Conservation (phyloP, 2,113 vertebrate genomes). For the Bubo bubo region DNA sequence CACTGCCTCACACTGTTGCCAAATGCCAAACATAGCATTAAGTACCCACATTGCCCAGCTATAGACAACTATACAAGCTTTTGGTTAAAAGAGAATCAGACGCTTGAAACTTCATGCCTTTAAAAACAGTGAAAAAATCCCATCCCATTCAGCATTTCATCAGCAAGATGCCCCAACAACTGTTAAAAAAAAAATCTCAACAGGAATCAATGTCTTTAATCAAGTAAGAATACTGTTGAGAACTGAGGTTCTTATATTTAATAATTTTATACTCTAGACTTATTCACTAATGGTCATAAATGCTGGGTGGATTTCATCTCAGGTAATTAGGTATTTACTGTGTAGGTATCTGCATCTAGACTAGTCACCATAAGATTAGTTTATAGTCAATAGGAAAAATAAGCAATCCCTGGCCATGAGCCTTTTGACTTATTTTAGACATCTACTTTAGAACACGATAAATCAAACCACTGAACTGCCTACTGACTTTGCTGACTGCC, state of each 20-base stretch:
- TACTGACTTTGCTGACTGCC: not conserved
- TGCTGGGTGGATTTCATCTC: not conserved
- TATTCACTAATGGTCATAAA: not conserved
- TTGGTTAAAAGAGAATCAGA: not conserved
- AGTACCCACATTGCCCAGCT: not conserved
- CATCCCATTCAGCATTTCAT: not conserved
- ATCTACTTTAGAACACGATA: not conserved
- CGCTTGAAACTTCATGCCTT: fast-evolving
- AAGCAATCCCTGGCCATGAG: not conserved
- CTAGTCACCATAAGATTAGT: not conserved
- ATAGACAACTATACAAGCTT: not conserved
- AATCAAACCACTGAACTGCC: not conserved
- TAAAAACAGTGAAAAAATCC: not conserved
- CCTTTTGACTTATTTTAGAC: not conserved
- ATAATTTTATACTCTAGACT: not conserved
- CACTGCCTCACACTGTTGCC: not conserved
- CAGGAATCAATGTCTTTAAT: not conserved
- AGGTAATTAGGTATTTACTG: not conserved
- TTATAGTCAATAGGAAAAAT: not conserved
- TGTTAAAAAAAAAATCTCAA: not conserved
- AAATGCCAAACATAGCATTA: not conserved
- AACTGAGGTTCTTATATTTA: not conserved
- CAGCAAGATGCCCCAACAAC: not conserved
- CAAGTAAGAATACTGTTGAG: not conserved
- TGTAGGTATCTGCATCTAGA: not conserved